Evolutionary conservation across 2,113 vertebrate species (phyloP), one percentile per base, ranked within the genome.

Genomic region (Bagarius yarrelli): DNA sequence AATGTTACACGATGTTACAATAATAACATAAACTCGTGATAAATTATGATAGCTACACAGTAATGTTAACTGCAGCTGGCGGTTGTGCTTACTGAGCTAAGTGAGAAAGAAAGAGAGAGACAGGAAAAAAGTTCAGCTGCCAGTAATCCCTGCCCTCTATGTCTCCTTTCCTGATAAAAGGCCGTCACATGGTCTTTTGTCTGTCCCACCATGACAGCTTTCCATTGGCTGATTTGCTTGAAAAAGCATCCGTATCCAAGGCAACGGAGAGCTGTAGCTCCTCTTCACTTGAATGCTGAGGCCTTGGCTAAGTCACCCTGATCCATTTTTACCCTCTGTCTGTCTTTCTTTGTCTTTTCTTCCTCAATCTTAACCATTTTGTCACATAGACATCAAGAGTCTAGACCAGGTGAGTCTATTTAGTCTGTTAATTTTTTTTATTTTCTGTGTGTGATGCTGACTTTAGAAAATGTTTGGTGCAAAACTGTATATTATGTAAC

Each of bases 241-340:
- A 87, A 86, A 87, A 85, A 87, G 87, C 87, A 87, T 85, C 85
- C 75, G 78, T 87, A 73, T 63, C 84, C 85, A 87, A 83, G 86
- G 83, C 64, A 78, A 87, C 86, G 73, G 50, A 69, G 66, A 67
- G 79, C 73, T 66, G 80, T 63, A 83, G 85, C 67, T 80, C 83
- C 86, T 72, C 86, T 86, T 85, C 84, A 85, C 72, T 85, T 30
- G 66, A 77, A 74, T 83, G 67, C 44, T 47, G 81, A 78, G 84
- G 81, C 81, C 84, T 83, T 81, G 73, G 75, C 81, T 71, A 83
- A 83, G 81, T 83, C 81, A 70, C 66, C 75, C 30, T 83, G 64
- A 85, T 81, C 84, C 40, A 25, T 80, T 83, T 63, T 81, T 72
- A 76, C 71, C 56, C 32, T n/a, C 80, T 80, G 72, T 69, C 69